A percentile compares a stretch with the other conserved stretches of the same genome.
Conservation (phyloP, 2,797 vertebrate species). For the Falco columbarius region DNA sequence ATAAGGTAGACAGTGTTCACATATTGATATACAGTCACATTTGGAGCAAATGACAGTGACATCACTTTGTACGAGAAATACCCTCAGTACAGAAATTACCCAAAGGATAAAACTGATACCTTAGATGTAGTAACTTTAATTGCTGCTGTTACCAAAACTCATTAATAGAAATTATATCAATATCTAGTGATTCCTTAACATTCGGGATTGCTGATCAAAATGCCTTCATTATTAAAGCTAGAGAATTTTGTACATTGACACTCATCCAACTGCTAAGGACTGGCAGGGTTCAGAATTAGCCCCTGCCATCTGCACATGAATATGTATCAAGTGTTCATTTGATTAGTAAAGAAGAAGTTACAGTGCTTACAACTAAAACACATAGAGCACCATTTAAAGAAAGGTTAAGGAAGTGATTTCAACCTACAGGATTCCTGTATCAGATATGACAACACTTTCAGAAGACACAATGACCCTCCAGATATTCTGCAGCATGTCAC, state of each 20-base stretch:
- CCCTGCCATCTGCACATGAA: slow-evolving; percentile 15
- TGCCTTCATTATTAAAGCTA: neutral
- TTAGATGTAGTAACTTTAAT: neutral
- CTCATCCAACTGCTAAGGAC: neutral
- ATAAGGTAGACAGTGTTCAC: neutral
- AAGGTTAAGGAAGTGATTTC: neutral
- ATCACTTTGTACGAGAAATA: neutral
- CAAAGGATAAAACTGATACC: neutral
- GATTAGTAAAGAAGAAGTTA: neutral
- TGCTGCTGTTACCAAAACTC: neutral
- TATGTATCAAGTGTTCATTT: neutral
- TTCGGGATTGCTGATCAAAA: neutral
- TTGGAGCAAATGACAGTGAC: neutral
- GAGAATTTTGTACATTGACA: neutral
- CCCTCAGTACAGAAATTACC: neutral
- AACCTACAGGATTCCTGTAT: neutral
- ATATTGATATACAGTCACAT: neutral
- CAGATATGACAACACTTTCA: neutral
- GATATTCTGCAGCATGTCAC: neutral
- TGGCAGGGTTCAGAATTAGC: neutral
- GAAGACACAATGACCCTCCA: neutral
- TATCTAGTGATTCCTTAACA: neutral
- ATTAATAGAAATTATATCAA: neutral
- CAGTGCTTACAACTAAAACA: neutral
- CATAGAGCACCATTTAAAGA: neutral